Evolutionary conservation across 2,797 vertebrate genomes (phyloP).

Genomic region (Jordanella pulchra): DNA sequence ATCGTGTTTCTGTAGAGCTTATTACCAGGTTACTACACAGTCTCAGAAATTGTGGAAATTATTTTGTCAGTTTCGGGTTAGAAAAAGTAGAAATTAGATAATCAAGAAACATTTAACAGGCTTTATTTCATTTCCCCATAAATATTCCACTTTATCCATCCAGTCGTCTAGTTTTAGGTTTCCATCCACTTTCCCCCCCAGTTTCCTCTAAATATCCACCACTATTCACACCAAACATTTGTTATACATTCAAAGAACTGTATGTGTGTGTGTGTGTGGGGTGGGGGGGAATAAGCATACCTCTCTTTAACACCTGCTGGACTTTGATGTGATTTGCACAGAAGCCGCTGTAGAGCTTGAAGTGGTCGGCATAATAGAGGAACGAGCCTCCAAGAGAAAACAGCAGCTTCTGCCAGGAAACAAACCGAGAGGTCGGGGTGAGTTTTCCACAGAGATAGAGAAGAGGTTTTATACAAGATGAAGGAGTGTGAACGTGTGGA

Average conservation of each 20-base stretch:
- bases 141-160: background rate
- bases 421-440: background rate
- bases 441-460: slow-evolving; percentile 33
- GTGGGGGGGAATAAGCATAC: slow-evolving; percentile 71
- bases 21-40: background rate
- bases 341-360: slow-evolving; percentile 98
- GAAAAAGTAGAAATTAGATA: background rate
- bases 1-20: background rate
- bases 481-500: slow-evolving; percentile 57
- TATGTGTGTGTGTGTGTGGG: too few species aligned
- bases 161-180: background rate
- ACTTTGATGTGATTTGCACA: slow-evolving; percentile 98
- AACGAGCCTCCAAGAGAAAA: slow-evolving; percentile 98
- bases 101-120: too few species aligned
- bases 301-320: slow-evolving; percentile 97
- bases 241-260: background rate
- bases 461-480: slow-evolving; percentile 33
- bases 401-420: slow-evolving; percentile 87
- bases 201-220: background rate
- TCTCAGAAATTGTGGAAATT: background rate
- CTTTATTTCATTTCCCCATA: too few species aligned
- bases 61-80: background rate
- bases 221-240: background rate
- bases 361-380: slow-evolving; percentile 98
- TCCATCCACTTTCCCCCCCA: too few species aligned